Percentiles rank a stretch among this genome's conserved stretches.
These are phyloP conservation scores for Sepioteuthis lessoniana DNA, from an alignment of 2,888 invertebrate species.

Conservation along the genomic window DNA sequence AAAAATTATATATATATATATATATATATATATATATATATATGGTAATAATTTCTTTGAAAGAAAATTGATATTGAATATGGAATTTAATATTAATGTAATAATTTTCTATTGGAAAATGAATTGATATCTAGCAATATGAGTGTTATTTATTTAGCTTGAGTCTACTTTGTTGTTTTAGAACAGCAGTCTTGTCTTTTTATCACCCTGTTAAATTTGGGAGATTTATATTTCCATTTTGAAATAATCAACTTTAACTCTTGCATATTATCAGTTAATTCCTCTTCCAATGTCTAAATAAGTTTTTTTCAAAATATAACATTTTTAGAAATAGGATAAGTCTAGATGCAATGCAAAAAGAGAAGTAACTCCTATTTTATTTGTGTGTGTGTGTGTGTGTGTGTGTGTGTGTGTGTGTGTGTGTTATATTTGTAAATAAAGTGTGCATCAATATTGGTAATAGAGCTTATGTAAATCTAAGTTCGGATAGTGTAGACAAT, in stretches of 20 bases:
- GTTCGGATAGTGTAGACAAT: no score
- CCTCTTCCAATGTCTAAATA: not conserved
- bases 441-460: no score
- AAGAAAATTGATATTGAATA: slow-evolving; percentile 14
- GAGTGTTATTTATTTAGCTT: not conserved
- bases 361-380: no score
- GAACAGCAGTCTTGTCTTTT: not conserved
- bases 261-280: not conserved
- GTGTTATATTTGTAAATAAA: no score
- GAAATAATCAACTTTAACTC: not conserved
- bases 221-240: not conserved
- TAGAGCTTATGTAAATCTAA: no score
- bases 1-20: not conserved
- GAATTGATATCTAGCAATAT: not conserved
- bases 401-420: no score
- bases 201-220: not conserved
- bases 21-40: not conserved
- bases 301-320: no score
- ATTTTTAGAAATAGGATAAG: not conserved
- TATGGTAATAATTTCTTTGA: not conserved
- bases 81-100: not conserved
- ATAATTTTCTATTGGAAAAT: slow-evolving; percentile 33
- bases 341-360: no score
- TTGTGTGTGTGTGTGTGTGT: no score
- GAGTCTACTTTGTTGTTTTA: not conserved